Evolutionary conservation across 2,888 invertebrate species (phyloP).

Genomic region (Noctua comes): DNA sequence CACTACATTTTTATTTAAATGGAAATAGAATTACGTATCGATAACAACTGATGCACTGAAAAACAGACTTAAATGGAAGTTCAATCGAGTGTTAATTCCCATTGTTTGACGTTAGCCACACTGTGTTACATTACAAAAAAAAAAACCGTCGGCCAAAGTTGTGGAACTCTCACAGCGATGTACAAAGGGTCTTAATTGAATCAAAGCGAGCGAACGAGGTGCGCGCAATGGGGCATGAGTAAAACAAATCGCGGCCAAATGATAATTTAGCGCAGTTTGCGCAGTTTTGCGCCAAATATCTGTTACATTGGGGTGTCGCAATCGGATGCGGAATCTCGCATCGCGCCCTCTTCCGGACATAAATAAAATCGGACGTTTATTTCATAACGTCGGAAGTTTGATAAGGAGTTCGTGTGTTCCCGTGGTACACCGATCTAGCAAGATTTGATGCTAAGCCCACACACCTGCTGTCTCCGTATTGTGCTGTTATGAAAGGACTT

Average conservation of each 20-base stretch:
- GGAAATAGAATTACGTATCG: not conserved
- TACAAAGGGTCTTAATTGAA: slow-evolving; percentile 71
- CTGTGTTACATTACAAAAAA: slow-evolving; percentile 21
- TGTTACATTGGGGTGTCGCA: slow-evolving; percentile 82
- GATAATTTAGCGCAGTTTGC: slow-evolving; percentile 81
- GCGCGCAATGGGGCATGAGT: slow-evolving; percentile 77
- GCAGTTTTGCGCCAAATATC: slow-evolving; percentile 79
- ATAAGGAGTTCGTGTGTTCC: slow-evolving; percentile 81
- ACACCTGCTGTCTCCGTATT: slow-evolving; percentile 51
- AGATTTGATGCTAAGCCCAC: slow-evolving; percentile 56
- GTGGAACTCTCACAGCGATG: slow-evolving; percentile 41
- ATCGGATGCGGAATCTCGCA: slow-evolving; percentile 83
- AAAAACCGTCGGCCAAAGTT: slow-evolving; percentile 39
- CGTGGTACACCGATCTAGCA: slow-evolving; percentile 59
- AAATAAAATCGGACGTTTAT: slow-evolving; percentile 87
- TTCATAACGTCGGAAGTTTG: slow-evolving; percentile 86
- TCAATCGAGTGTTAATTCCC: slow-evolving; percentile 29
- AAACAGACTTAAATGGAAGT: not conserved
- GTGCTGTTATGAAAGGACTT: slow-evolving; percentile 36
- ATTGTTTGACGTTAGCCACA: slow-evolving; percentile 37
- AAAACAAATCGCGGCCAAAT: slow-evolving; percentile 83
- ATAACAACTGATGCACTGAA: not conserved
- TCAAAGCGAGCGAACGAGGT: slow-evolving; percentile 69
- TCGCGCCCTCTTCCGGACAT: slow-evolving; percentile 84
- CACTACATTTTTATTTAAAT: not conserved